Evolutionary conservation across 2,797 vertebrate species (phyloP).

Genomic region (Antennarius maculatus): DNA sequence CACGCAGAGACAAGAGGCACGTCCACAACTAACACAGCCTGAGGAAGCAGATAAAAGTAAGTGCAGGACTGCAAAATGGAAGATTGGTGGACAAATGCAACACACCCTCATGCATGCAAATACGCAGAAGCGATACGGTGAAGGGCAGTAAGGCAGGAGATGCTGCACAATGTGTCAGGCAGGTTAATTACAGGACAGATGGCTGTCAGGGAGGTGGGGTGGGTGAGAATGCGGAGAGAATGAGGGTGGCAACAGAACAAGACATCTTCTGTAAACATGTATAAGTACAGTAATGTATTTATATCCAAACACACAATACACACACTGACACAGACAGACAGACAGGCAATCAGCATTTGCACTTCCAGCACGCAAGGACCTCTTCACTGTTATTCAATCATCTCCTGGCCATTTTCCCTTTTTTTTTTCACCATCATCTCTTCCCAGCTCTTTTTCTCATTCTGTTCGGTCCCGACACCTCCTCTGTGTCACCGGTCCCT

Average conservation of each 20-base stretch:
- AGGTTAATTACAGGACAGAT: slow-evolving; percentile 85
- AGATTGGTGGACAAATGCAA: slow-evolving; percentile 18
- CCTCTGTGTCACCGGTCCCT: slow-evolving; percentile 45
- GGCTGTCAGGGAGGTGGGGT: slow-evolving; percentile 61
- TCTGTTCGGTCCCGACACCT: slow-evolving; percentile 44
- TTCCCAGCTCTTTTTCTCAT: slow-evolving; percentile 35
- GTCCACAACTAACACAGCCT: slow-evolving; percentile 31
- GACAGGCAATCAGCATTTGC: slow-evolving; percentile 27
- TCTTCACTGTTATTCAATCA: slow-evolving; percentile 40
- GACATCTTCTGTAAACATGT: slow-evolving; percentile 49
- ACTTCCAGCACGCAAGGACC: slow-evolving; percentile 27
- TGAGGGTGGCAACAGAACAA: slow-evolving; percentile 43
- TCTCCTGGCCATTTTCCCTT: slow-evolving; percentile 32
- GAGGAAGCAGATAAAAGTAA: slow-evolving; percentile 10
- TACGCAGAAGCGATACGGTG: slow-evolving; percentile 20
- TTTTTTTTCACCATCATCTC: slow-evolving; percentile 34
- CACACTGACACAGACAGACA: not conserved
- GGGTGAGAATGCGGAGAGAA: slow-evolving; percentile 51
- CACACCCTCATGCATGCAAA: not conserved
- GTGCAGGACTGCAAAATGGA: slow-evolving; percentile 28
- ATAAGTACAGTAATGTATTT: slow-evolving; percentile 24
- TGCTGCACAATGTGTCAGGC: slow-evolving; percentile 67
- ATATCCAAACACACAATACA: slow-evolving; percentile 2
- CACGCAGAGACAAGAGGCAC: slow-evolving; percentile 18
- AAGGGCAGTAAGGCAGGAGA: slow-evolving; percentile 39